Percentiles rank a stretch among this genome's conserved stretches.
Conservation (phyloP, 1,140 invertebrate species). For the Hirudo medicinalis region DNA sequence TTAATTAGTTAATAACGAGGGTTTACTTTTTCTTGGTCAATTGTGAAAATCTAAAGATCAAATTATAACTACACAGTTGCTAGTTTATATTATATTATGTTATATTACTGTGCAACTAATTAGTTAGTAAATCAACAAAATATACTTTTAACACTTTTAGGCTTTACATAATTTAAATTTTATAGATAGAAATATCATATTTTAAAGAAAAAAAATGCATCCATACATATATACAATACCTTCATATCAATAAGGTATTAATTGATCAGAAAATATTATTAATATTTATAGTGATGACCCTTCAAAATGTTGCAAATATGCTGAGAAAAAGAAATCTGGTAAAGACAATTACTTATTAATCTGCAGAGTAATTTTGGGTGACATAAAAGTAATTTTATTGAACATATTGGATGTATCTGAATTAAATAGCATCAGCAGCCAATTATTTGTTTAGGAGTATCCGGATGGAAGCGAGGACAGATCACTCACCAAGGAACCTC, state of each 20-base stretch:
- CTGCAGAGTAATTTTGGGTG: slow-evolving; percentile 12
- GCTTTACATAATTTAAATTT: background rate
- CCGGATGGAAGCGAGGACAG: slow-evolving; percentile 9
- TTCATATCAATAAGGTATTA: no score
- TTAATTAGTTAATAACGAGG: background rate
- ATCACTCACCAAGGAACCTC: slow-evolving; percentile 7
- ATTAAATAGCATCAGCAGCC: background rate
- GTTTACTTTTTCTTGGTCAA: background rate
- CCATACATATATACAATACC: no score
- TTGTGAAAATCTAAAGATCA: background rate
- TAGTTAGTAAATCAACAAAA: background rate
- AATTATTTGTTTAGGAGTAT: slow-evolving; percentile 7
- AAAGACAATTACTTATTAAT: slow-evolving; percentile 4
- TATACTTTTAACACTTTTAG: no score
- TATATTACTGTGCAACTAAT: background rate
- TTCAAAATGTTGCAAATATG: slow-evolving; percentile 12
- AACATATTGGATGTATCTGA: background rate
- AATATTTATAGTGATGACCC: slow-evolving; percentile 12
- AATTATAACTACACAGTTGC: background rate
- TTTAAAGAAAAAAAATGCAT: no score
- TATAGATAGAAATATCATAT: no score
- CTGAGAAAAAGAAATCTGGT: background rate
- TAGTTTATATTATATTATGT: background rate
- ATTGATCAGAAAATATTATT: background rate
- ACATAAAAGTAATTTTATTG: slow-evolving; percentile 9